These are phyloP conservation scores for Drosophila heteroneura DNA, from an alignment of 2,888 invertebrate species.

Conservation along the genomic window DNA sequence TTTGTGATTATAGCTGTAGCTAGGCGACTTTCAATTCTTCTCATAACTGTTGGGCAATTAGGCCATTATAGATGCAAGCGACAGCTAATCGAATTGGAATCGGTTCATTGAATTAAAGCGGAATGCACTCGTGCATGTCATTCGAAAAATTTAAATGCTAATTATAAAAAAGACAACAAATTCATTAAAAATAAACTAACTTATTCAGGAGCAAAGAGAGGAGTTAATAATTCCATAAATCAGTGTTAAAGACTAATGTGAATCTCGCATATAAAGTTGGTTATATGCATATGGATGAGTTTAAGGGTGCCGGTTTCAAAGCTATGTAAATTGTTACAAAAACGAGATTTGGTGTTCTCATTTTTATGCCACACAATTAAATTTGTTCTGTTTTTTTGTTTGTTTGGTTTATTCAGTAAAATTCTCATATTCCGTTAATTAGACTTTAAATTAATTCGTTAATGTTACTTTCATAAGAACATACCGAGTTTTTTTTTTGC, in stretches of 20 bases:
- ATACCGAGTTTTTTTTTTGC: constrained; percentile 78
- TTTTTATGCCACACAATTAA: constrained; percentile 31
- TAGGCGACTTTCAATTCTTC: background rate
- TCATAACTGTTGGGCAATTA: background rate
- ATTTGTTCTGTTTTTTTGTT: constrained; percentile 18
- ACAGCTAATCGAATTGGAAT: background rate
- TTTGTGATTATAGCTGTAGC: background rate
- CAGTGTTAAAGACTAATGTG: constrained; percentile 36
- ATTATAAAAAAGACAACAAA: background rate
- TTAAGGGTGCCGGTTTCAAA: background rate
- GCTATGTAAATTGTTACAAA: background rate
- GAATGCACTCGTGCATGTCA: background rate
- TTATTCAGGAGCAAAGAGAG: constrained; percentile 3
- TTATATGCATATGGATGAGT: constrained; percentile 28
- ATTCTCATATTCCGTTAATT: constrained; percentile 79
- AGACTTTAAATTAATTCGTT: constrained; percentile 81
- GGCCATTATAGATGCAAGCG: background rate
- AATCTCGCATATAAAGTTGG: constrained; percentile 6
- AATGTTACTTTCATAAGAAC: constrained; percentile 81
- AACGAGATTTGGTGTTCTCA: constrained; percentile 12
- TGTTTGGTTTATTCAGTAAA: constrained; percentile 72
- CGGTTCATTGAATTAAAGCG: background rate
- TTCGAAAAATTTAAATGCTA: constrained; percentile 1
- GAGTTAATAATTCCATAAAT: constrained; percentile 36
- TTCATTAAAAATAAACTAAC: constrained; percentile 14